Conservation (phyloP, 2,888 invertebrate species). For the Folsomia manolachei region DNA sequence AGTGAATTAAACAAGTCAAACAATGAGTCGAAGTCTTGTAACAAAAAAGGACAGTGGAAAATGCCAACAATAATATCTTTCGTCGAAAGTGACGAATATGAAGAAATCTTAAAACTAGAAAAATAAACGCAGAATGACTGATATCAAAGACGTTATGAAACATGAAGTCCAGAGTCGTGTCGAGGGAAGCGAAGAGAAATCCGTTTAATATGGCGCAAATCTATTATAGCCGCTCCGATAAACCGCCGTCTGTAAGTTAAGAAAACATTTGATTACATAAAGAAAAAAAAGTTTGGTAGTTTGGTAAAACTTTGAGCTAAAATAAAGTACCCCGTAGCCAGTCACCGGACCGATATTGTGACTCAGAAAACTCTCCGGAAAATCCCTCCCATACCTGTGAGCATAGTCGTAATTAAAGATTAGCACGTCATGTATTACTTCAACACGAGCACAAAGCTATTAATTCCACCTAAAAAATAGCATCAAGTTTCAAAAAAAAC, state of each 20-base stretch:
- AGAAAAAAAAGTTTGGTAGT: conserved; percentile 43
- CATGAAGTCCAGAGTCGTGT: background rate
- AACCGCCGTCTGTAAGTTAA: conserved; percentile 73
- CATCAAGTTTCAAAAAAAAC: too few relatives aligned
- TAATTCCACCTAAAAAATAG: too few relatives aligned
- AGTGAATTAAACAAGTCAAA: background rate
- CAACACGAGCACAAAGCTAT: too few relatives aligned
- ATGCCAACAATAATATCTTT: conserved; percentile 7
- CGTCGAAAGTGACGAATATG: background rate
- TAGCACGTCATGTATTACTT: too few relatives aligned
- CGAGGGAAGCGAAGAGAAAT: background rate
- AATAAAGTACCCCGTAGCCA: conserved; percentile 88
- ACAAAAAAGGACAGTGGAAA: conserved; percentile 11
- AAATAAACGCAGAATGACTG: conserved; percentile 21
- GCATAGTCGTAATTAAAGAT: background rate
- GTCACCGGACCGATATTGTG: conserved; percentile 95
- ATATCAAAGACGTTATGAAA: background rate
- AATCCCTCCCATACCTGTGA: conserved; percentile 81
- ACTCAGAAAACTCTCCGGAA: conserved; percentile 87
- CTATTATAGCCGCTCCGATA: conserved; percentile 92
- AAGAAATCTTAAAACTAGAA: conserved; percentile 18
- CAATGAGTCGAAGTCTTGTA: background rate
- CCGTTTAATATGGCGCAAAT: conserved; percentile 81
- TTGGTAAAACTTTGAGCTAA: background rate
- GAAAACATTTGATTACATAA: conserved; percentile 37